phyloP scores from a whole-genome alignment of 2,888 invertebrate genomes.

The Pedicia rivosa region DNA sequence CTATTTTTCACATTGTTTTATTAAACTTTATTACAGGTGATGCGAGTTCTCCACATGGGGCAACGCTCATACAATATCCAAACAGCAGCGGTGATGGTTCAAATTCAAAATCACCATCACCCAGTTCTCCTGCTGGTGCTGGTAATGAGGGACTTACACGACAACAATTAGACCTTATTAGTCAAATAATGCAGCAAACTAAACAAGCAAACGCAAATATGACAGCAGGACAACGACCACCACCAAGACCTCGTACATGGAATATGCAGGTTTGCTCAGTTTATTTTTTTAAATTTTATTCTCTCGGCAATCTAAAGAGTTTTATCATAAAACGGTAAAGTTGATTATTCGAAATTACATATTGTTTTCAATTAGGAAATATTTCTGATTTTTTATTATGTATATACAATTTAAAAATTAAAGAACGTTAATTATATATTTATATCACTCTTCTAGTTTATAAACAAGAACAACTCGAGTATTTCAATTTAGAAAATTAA shows the following conservation, averaged over 20 bases:
- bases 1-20: background rate
- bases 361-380: no score
- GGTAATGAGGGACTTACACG: slow-evolving; percentile 50
- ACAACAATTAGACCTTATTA: slow-evolving; percentile 57
- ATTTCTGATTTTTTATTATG: no score
- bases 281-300: no score
- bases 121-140: slow-evolving; percentile 28
- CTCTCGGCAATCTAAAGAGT: no score
- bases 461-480: no score
- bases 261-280: slow-evolving; percentile 40
- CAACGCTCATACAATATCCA: slow-evolving; percentile 41
- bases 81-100: slow-evolving; percentile 31
- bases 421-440: no score
- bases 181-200: slow-evolving; percentile 62
- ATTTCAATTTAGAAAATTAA: no score
- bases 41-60: slow-evolving; percentile 42
- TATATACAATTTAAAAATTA: no score
- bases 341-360: no score
- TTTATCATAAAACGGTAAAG: no score
- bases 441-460: no score
- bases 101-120: slow-evolving; percentile 33
- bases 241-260: slow-evolving; percentile 37
- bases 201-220: slow-evolving; percentile 40
- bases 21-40: no score
- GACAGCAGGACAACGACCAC: slow-evolving; percentile 20